Conservation (phyloP, 2,113 vertebrate species). For the Oophaga pumilio region DNA sequence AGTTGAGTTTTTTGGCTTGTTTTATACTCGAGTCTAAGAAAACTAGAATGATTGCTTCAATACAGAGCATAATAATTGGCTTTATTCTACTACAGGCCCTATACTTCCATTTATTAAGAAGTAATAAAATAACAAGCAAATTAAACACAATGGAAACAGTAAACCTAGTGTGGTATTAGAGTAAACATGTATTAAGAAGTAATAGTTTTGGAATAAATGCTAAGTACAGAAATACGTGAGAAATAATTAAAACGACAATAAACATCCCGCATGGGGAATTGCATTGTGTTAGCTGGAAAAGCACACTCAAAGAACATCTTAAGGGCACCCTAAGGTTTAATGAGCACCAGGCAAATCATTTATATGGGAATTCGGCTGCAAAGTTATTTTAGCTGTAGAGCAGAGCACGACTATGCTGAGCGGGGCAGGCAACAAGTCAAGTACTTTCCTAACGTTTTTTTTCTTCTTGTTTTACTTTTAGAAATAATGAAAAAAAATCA, state of each 20-base stretch:
- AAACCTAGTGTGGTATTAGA: conserved; percentile 7
- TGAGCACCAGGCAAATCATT: background rate
- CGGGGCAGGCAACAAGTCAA: background rate
- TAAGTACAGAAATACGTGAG: background rate
- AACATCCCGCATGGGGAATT: background rate
- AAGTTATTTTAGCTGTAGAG: background rate
- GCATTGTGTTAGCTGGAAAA: conserved; percentile 5
- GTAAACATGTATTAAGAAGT: conserved; percentile 27
- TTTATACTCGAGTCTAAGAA: background rate
- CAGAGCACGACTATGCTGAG: background rate
- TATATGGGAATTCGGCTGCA: conserved; percentile 8
- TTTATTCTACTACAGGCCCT: background rate
- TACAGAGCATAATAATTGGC: background rate
- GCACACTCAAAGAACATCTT: background rate
- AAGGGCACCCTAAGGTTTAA: conserved; percentile 29
- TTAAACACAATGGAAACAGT: background rate
- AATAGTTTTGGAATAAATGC: conserved; percentile 19
- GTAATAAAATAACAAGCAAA: conserved; percentile 16
- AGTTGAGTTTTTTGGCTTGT: background rate
- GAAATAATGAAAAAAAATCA: background rate
- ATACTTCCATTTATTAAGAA: background rate
- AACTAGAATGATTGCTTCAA: background rate
- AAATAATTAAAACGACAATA: conserved; percentile 36
- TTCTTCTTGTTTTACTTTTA: background rate
- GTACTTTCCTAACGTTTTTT: background rate